Conservation (phyloP, 2,888 invertebrate genomes). For the Lepetodrilus schrolli region DNA sequence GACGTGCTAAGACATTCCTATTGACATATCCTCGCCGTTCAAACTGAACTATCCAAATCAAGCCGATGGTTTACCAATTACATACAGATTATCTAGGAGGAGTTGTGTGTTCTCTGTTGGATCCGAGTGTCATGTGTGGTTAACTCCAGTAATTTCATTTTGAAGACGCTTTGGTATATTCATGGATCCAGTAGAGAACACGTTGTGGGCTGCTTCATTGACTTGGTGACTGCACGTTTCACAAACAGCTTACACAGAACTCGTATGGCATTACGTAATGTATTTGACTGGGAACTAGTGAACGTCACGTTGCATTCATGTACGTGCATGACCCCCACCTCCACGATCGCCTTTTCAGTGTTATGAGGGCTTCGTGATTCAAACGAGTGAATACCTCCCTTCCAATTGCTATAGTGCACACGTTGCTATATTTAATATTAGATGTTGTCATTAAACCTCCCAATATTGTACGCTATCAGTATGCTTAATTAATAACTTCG, state of each 20-base stretch:
- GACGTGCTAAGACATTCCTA: too few species aligned
- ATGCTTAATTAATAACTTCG: too few species aligned
- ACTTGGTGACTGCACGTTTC: conserved; percentile 5
- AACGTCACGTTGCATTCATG: background rate
- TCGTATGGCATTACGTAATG: background rate
- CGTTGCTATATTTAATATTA: too few species aligned
- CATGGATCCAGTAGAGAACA: too few species aligned
- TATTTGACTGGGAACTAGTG: background rate
- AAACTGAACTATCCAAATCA: too few species aligned
- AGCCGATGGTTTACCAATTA: conserved; percentile 12
- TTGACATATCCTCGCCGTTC: conserved; percentile 5
- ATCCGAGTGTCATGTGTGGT: background rate
- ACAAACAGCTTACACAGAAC: background rate
- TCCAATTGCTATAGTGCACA: too few species aligned
- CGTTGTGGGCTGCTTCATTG: background rate
- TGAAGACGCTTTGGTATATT: background rate
- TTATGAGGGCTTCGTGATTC: too few species aligned
- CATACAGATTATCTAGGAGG: background rate
- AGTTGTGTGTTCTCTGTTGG: conserved; percentile 3
- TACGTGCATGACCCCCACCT: background rate
- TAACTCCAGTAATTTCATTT: background rate
- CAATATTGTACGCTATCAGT: too few species aligned
- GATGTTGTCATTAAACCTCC: too few species aligned
- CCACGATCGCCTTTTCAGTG: too few species aligned
- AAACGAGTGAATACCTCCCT: too few species aligned